These are phyloP conservation scores for Mastigias papua DNA, from an alignment of 30 jellyfish, hydroid and myxozoan species.

Conservation along the genomic window DNA sequence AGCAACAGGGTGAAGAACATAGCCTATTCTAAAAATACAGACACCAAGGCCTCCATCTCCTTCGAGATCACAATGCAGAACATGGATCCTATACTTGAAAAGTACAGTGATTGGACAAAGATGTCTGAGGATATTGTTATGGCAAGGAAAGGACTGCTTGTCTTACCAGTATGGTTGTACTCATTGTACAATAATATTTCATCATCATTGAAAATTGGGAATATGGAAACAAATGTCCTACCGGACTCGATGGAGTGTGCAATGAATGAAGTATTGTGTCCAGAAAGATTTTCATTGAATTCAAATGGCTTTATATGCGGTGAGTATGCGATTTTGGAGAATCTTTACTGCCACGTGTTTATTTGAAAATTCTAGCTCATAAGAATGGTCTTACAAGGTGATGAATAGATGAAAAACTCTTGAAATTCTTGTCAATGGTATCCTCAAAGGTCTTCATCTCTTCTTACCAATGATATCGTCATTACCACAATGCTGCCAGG, in stretches of 20 bases:
- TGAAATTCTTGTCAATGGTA: too few relatives aligned
- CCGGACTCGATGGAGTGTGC: conserved; percentile 53
- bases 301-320: conserved; percentile 80
- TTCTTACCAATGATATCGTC: too few relatives aligned
- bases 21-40: not conserved
- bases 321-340: conserved; percentile 12
- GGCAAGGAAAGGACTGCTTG: conserved; percentile 72
- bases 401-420: too few relatives aligned
- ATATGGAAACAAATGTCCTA: conserved; percentile 18
- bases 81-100: conserved; percentile 18
- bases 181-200: conserved; percentile 37
- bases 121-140: conserved; percentile 59
- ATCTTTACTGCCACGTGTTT: too few relatives aligned
- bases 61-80: conserved; percentile 42
- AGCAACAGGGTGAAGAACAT: conserved; percentile 18
- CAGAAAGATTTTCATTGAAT: conserved; percentile 34
- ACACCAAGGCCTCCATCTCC: conserved; percentile 31
- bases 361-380: too few relatives aligned
- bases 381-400: too few relatives aligned
- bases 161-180: conserved; percentile 61
- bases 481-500: too few relatives aligned
- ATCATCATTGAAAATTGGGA: conserved; percentile 5
- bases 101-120: conserved; percentile 51
- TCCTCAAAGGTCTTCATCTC: too few relatives aligned
- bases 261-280: conserved; percentile 41